Percentiles rank a stretch among this genome's conserved stretches.
phyloP scores from a whole-genome alignment of 2,113 vertebrate genomes.

The Calidris pygmaea region DNA sequence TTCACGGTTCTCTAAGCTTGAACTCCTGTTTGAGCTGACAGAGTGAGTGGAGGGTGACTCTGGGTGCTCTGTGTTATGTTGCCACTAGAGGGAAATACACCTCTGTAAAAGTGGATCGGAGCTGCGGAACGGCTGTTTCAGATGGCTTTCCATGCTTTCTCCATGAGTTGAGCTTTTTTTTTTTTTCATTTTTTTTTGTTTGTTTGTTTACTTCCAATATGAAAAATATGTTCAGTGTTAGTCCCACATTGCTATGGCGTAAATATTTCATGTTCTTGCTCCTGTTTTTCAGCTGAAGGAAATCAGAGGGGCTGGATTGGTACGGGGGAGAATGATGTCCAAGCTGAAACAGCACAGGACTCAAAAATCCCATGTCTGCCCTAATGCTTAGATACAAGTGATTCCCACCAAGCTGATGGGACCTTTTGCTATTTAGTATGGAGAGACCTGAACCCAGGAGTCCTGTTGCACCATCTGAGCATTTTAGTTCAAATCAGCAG shows the following conservation, averaged over 20 bases:
- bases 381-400: neutral
- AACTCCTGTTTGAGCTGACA: neutral
- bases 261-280: neutral
- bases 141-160: neutral
- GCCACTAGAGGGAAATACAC: neutral
- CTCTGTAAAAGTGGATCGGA: neutral
- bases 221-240: neutral
- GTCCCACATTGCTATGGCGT: neutral
- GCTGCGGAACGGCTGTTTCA: neutral
- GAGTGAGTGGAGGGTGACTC: neutral
- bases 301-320: neutral
- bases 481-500: neutral
- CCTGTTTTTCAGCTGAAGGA: neutral
- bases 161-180: neutral
- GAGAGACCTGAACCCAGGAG: neutral
- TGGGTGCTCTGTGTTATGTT: neutral
- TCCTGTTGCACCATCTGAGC: neutral
- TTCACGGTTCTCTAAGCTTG: neutral
- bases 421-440: neutral
- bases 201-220: neutral
- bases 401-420: neutral
- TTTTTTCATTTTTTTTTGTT: neutral
- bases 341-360: neutral
- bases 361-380: neutral
- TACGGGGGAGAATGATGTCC: neutral